These are phyloP conservation scores for Borostomias antarcticus DNA, from an alignment of 2,797 vertebrate species.

Conservation along the genomic window DNA sequence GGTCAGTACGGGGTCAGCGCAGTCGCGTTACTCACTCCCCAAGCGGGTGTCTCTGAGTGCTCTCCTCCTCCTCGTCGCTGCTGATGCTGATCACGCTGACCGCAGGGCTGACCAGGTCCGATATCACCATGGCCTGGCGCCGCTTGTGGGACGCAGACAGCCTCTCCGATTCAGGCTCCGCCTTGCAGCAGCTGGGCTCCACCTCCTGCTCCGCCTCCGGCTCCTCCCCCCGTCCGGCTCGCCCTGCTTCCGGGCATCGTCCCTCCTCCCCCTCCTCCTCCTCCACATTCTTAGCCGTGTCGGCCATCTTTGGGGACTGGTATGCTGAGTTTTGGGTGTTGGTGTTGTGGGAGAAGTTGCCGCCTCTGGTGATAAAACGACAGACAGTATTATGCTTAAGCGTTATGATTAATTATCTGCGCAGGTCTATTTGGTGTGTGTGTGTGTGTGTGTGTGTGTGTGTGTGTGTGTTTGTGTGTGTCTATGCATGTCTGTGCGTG, in stretches of 20 bases:
- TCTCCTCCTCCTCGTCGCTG: conserved; percentile 88
- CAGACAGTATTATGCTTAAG: background rate
- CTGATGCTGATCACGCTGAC: conserved; percentile 96
- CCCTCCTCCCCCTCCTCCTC: conserved; percentile 78
- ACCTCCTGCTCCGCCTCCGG: conserved; percentile 59
- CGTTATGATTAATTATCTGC: too few species aligned
- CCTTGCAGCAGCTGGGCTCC: conserved; percentile 77
- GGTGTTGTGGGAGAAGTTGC: conserved; percentile 85
- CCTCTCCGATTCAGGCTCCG: conserved; percentile 76
- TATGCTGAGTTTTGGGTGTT: conserved; percentile 88
- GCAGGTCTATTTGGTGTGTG: too few species aligned
- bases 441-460: conserved; percentile 8
- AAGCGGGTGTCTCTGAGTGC: conserved; percentile 79
- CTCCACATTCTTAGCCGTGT: conserved; percentile 84
- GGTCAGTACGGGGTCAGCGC: too few species aligned
- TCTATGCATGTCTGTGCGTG: background rate
- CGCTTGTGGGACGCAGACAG: conserved; percentile 73
- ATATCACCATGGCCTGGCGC: conserved; percentile 88
- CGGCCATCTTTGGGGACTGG: conserved; percentile 90
- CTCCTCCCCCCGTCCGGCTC: conserved; percentile 75
- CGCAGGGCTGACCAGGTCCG: conserved; percentile 86
- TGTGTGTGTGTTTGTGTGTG: background rate
- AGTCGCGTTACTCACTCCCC: conserved; percentile 90
- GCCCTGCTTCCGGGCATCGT: conserved; percentile 73
- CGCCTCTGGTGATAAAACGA: conserved; percentile 66